A percentile compares a stretch with the other conserved stretches of the same genome.
phyloP scores from a whole-genome alignment of 1,140 invertebrate genomes.

The Drosophila bipectinata region DNA sequence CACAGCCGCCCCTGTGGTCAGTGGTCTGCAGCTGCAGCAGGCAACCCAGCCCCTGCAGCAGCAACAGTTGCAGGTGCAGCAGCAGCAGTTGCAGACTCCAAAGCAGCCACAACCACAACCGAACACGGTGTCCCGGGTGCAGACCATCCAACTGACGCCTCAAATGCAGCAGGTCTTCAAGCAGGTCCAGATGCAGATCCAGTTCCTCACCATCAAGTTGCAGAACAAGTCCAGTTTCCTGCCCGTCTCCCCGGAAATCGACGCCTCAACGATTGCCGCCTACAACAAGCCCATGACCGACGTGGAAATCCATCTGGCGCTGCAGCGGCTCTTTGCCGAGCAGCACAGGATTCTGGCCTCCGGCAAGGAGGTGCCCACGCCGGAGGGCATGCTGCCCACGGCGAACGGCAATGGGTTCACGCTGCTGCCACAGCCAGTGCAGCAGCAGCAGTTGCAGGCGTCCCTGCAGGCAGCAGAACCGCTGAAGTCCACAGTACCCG shows the following conservation, averaged over 20 bases:
- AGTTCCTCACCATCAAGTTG: conserved; percentile 85
- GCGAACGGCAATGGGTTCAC: conserved; percentile 59
- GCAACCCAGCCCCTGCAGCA: conserved; percentile 19
- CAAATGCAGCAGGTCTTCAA: conserved; percentile 87
- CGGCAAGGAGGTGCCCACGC: conserved; percentile 87
- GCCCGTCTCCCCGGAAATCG: conserved; percentile 64
- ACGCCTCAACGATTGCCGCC: conserved; percentile 65
- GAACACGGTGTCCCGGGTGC: conserved; percentile 84
- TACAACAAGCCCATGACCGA: conserved; percentile 83
- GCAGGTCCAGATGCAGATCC: conserved; percentile 87
- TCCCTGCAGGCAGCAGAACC: conserved; percentile 19
- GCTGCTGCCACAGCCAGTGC: conserved; percentile 65
- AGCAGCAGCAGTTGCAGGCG: conserved; percentile 27
- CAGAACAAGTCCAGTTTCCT: conserved; percentile 73
- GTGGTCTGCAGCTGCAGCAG: conserved; percentile 41
- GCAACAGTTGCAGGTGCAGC: conserved; percentile 57
- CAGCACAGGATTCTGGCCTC: conserved; percentile 87
- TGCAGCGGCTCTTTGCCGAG: conserved; percentile 86
- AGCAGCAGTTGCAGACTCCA: conserved; percentile 44
- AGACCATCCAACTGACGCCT: conserved; percentile 86
- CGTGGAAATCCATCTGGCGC: conserved; percentile 83
- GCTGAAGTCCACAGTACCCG: conserved; percentile 49
- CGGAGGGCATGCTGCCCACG: conserved; percentile 75
- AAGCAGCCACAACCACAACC: conserved; percentile 53
- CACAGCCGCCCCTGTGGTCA: conserved; percentile 22